phyloP scores from a whole-genome alignment of 1,140 invertebrate genomes.

The Apis mellifera region DNA sequence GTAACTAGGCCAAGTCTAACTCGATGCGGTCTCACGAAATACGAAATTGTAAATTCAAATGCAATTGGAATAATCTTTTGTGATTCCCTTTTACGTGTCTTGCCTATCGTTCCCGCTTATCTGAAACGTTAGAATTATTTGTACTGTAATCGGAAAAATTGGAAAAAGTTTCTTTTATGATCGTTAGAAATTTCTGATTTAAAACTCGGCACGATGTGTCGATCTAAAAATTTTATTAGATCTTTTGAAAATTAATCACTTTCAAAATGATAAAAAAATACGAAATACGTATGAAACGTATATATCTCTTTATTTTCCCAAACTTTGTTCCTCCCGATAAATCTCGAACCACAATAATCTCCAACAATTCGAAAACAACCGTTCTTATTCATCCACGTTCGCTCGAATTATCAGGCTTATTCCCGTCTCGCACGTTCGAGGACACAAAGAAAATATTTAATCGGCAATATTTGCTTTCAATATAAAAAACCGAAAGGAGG shows the following conservation, averaged over 20 bases:
- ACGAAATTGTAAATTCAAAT: conserved; percentile 38
- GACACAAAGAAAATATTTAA: conserved; percentile 17
- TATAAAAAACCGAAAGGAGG: background rate
- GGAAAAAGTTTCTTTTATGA: too few species aligned
- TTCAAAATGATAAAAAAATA: background rate
- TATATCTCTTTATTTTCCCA: background rate
- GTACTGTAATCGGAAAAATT: too few species aligned
- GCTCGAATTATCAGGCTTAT: conserved; percentile 15
- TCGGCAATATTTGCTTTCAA: conserved; percentile 10
- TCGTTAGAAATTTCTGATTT: too few species aligned
- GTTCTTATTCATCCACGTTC: conserved; percentile 2
- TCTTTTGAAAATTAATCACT: background rate
- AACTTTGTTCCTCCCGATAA: background rate
- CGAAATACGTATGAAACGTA: background rate
- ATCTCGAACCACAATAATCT: background rate
- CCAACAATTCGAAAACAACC: conserved; percentile 1
- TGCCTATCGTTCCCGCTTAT: background rate
- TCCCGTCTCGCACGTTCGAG: background rate
- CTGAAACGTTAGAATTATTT: background rate
- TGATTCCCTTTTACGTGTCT: background rate
- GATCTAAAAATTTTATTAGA: background rate
- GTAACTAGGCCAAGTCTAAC: conserved; percentile 38
- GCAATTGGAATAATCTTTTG: conserved; percentile 24
- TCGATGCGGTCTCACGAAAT: conserved; percentile 16
- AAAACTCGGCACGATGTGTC: too few species aligned